phyloP scores from a whole-genome alignment of 2,797 vertebrate genomes.

The Hypotaenidia okinawae region DNA sequence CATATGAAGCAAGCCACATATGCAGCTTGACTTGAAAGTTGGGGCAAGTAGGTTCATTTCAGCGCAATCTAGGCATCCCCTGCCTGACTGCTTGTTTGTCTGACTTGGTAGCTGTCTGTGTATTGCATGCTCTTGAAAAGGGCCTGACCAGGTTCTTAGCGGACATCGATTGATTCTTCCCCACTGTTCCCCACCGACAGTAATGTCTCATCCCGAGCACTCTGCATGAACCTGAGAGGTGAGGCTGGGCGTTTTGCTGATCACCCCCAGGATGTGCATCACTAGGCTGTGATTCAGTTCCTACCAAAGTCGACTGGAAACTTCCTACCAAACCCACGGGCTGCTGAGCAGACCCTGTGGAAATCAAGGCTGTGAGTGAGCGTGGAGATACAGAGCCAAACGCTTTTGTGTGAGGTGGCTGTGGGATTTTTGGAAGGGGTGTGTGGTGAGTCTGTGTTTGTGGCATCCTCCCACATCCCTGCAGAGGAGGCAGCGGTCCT shows the following conservation, averaged over 20 bases:
- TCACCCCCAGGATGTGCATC: background rate
- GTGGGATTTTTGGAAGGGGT: background rate
- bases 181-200: background rate
- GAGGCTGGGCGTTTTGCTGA: background rate
- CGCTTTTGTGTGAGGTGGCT: background rate
- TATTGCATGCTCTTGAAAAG: background rate
- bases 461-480: background rate
- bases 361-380: background rate
- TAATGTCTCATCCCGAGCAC: background rate
- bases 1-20: background rate
- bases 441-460: background rate
- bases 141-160: background rate
- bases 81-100: background rate
- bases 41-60: background rate
- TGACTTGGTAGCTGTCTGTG: background rate
- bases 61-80: background rate
- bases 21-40: background rate
- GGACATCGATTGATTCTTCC: background rate
- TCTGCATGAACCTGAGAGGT: background rate
- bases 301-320: background rate
- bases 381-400: background rate
- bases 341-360: background rate
- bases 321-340: background rate
- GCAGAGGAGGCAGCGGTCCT: background rate
- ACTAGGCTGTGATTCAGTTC: background rate